Evolutionary conservation across 2,888 invertebrate genomes (phyloP).

Genomic region (Xestia c-nigrum): DNA sequence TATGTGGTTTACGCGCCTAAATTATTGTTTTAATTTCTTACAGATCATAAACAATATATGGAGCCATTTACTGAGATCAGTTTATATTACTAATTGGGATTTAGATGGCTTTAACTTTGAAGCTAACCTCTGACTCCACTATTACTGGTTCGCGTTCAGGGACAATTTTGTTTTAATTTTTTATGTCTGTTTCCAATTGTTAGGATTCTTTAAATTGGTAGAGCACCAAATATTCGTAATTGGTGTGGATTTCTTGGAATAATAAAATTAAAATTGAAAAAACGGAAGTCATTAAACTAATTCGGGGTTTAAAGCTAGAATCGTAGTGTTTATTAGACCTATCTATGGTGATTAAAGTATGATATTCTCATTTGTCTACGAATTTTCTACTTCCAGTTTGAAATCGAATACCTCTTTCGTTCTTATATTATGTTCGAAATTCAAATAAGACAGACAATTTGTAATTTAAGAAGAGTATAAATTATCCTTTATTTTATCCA

Average conservation of each 20-base stretch:
- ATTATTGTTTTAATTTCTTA: constrained; percentile 72
- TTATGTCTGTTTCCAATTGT: not conserved
- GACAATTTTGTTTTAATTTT: constrained; percentile 29
- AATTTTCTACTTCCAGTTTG: not conserved
- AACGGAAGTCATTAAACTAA: not conserved
- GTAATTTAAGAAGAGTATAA: constrained; percentile 1
- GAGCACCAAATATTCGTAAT: not conserved
- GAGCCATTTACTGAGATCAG: constrained; percentile 21
- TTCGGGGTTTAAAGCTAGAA: not conserved
- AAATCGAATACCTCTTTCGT: constrained; percentile 3
- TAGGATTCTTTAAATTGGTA: not conserved
- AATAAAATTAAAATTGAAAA: not conserved
- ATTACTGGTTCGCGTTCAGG: constrained; percentile 30
- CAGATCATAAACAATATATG: constrained; percentile 49
- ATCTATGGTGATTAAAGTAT: not conserved
- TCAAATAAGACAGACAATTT: not conserved
- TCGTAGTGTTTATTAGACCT: not conserved
- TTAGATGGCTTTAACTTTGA: constrained; percentile 35
- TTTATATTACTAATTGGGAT: constrained; percentile 18
- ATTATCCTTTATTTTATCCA: constrained; percentile 14
- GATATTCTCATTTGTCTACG: constrained; percentile 10
- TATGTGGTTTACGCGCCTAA: constrained; percentile 71
- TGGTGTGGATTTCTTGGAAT: not conserved
- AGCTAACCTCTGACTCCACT: constrained; percentile 38
- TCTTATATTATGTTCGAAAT: not conserved